Evolutionary conservation across 2,888 invertebrate genomes (phyloP).

Genomic region (Drosophila suboccidentalis): DNA sequence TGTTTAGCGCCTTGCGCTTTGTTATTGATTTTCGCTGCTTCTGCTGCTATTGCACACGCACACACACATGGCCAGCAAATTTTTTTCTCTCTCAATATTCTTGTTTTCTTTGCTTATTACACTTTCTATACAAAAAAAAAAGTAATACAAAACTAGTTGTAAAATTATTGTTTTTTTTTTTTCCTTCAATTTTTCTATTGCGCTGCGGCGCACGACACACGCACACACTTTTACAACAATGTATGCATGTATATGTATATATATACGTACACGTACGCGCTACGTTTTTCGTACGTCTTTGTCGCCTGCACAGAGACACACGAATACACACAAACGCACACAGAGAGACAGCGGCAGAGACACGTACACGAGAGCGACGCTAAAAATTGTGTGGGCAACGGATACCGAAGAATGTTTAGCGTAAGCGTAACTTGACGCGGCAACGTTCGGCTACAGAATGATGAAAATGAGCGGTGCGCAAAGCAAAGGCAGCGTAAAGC

Average conservation of each 20-base stretch:
- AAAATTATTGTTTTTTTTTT: slow-evolving; percentile 26
- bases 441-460: slow-evolving; percentile 72
- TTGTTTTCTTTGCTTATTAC: slow-evolving; percentile 22
- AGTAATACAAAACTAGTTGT: slow-evolving; percentile 21
- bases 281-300: slow-evolving; percentile 63
- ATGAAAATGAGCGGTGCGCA: slow-evolving; percentile 61
- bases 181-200: slow-evolving; percentile 60
- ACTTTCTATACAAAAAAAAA: slow-evolving; percentile 45
- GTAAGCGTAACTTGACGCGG: slow-evolving; percentile 66
- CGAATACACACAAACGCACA: slow-evolving; percentile 2
- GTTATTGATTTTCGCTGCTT: slow-evolving; percentile 76
- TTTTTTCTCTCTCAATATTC: slow-evolving; percentile 18
- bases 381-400: slow-evolving; percentile 44
- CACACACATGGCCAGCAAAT: slow-evolving; percentile 42
- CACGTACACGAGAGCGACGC: slow-evolving; percentile 58
- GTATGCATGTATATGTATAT: slow-evolving; percentile 30
- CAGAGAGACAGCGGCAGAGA: slow-evolving; percentile 27
- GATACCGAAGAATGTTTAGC: slow-evolving; percentile 54
- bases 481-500: slow-evolving; percentile 59
- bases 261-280: slow-evolving; percentile 53
- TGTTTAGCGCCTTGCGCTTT: slow-evolving; percentile 51
- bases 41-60: slow-evolving; percentile 38
- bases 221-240: slow-evolving; percentile 37
- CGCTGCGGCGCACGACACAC: slow-evolving; percentile 63
- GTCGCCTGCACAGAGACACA: slow-evolving; percentile 40